These are phyloP conservation scores for Ptychochromis oligacanthus DNA, from an alignment of 2,113 vertebrate species.

Conservation along the genomic window DNA sequence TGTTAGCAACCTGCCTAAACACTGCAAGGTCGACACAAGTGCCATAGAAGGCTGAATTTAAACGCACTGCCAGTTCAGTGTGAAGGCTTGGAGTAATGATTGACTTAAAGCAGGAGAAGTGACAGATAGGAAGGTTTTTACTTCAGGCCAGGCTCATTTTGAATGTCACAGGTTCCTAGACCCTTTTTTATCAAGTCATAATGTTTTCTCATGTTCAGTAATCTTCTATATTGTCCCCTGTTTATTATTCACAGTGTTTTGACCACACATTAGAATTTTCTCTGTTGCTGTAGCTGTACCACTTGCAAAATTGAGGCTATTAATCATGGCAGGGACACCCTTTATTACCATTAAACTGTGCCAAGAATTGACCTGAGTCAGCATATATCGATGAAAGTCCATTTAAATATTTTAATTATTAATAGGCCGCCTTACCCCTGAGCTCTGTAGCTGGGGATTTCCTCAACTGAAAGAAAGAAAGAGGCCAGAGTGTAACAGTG, in stretches of 20 bases:
- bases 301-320: slow-evolving; percentile 65
- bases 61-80: slow-evolving; percentile 28
- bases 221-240: slow-evolving; percentile 11
- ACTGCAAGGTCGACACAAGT: slow-evolving; percentile 59
- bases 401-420: slow-evolving; percentile 72
- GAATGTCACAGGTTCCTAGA: not conserved
- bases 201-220: slow-evolving; percentile 8
- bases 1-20: slow-evolving; percentile 53
- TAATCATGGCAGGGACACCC: slow-evolving; percentile 62
- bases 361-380: slow-evolving; percentile 49
- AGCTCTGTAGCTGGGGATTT: slow-evolving; percentile 50
- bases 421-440: slow-evolving; percentile 46
- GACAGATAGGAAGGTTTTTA: not conserved
- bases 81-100: slow-evolving; percentile 12
- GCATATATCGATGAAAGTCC: slow-evolving; percentile 58
- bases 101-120: not conserved
- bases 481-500: slow-evolving; percentile 12
- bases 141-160: not conserved
- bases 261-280: slow-evolving; percentile 40
- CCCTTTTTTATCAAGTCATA: not conserved
- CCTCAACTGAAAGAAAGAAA: slow-evolving; percentile 17
- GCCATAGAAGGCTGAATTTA: slow-evolving; percentile 37
- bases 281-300: slow-evolving; percentile 26
- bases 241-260: slow-evolving; percentile 68
- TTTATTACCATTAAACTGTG: slow-evolving; percentile 56